phyloP scores from a whole-genome alignment of 2,888 invertebrate genomes.

The Perizoma flavofasciatum region DNA sequence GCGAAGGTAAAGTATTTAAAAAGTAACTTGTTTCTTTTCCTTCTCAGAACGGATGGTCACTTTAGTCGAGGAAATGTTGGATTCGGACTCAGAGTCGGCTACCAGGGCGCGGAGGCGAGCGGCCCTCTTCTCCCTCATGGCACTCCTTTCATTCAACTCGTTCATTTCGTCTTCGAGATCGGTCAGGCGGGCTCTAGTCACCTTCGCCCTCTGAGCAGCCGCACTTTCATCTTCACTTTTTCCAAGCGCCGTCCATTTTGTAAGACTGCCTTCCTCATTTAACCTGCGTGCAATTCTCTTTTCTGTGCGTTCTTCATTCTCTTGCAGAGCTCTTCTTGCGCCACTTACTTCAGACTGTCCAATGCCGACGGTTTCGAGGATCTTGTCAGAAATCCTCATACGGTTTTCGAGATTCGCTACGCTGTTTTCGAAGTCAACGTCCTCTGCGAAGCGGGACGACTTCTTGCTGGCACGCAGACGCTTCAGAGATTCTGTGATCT shows the following conservation, averaged over 20 bases:
- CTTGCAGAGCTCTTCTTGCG: conserved; percentile 74
- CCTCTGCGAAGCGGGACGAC: conserved; percentile 84
- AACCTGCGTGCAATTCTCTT: conserved; percentile 74
- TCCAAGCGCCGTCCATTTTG: conserved; percentile 87
- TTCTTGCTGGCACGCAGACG: conserved; percentile 85
- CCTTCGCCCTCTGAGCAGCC: conserved; percentile 86
- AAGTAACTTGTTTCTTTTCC: conserved; percentile 80
- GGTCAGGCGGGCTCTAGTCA: conserved; percentile 86
- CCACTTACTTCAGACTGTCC: conserved; percentile 81
- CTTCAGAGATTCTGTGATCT: conserved; percentile 85
- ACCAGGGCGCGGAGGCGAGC: conserved; percentile 88
- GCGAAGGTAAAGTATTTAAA: conserved; percentile 50
- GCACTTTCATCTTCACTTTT: conserved; percentile 75
- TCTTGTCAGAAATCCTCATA: conserved; percentile 85
- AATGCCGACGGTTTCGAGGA: conserved; percentile 86
- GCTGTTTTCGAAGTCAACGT: conserved; percentile 85
- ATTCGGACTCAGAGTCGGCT: conserved; percentile 82
- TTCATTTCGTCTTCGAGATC: conserved; percentile 91
- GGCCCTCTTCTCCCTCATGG: conserved; percentile 88
- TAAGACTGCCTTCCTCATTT: conserved; percentile 71
- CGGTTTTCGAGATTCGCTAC: conserved; percentile 83
- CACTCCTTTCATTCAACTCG: conserved; percentile 87
- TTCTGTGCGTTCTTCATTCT: conserved; percentile 78
- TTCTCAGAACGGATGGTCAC: conserved; percentile 70
- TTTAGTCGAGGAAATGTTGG: conserved; percentile 63